phyloP scores from a whole-genome alignment of 2,113 vertebrate species.

The Fregata magnificens region DNA sequence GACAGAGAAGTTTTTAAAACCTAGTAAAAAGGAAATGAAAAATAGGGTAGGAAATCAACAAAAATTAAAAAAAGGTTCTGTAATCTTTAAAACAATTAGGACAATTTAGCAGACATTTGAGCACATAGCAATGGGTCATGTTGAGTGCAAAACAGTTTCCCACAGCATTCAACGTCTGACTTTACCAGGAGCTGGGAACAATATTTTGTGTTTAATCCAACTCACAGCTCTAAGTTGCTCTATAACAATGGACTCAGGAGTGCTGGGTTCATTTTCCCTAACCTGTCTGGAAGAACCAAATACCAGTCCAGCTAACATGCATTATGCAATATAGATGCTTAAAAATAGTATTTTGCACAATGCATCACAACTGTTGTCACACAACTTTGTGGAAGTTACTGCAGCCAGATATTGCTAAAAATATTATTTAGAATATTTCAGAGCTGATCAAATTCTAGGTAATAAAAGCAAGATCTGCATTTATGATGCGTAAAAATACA shows the following conservation, averaged over 20 bases:
- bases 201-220: not conserved
- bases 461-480: not conserved
- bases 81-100: not conserved
- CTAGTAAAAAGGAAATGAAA: not conserved
- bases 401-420: not conserved
- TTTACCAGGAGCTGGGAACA: not conserved
- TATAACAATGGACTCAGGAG: not conserved
- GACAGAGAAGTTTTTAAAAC: not conserved
- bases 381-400: not conserved
- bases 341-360: not conserved
- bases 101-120: not conserved
- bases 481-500: not conserved
- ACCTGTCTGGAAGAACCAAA: not conserved
- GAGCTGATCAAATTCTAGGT: not conserved
- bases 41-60: not conserved
- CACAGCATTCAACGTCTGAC: not conserved
- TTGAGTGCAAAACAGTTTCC: not conserved
- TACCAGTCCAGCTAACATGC: not conserved
- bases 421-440: not conserved
- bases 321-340: not conserved
- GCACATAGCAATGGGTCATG: not conserved
- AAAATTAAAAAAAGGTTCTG: not conserved
- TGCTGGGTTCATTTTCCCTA: not conserved
- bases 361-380: not conserved
- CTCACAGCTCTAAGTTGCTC: not conserved